Base-by-base conservation (phyloP, 2,113 vertebrate species). In the Corythaeola cristata region DNA sequence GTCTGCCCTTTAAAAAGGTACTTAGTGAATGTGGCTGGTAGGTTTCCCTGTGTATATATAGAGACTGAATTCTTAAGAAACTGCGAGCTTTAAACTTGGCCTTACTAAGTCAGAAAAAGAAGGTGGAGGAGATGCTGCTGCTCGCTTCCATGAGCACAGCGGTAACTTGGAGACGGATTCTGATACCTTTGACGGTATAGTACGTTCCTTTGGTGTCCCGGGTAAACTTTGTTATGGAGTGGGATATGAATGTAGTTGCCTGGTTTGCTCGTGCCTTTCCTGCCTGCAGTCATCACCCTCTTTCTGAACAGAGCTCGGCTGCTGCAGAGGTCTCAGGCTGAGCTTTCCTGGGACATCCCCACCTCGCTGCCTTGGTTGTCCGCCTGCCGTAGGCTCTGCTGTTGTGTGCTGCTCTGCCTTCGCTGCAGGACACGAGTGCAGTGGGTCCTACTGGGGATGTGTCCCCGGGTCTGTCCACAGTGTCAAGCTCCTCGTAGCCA, bases 331-430 rank as follows among this genome's bases (percentile, higher is more conserved):
- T 19, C 52, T 47, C 11, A 1, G 53, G 30, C 75, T 58, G 53
- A 56, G 55, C 62, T 26, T 18, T 12, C 1, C 6, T 1, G 33
- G 20, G 8, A 1, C 2, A 1, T 39, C 53, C 37, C 86, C 12
- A 16, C 12, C 74, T 23, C 6, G 2, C 22, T 16, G 0, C 0
- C 0, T 15, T 14, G 2, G n/a, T 18, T 28, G 35, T 32, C 7
- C 2, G 37, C 9, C 68, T 47, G 77, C 68, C 9, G 1, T 5
- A 9, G 21, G 19, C 63, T 30, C 28, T 27, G 6, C 45, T 5
- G 44, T 4, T 1, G 3, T 0, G 47, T 32, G 73, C 59, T 11
- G 3, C 0, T 41, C 67, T 53, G n/a, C 41, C 41, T 17, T 15
- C 56, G 35, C 32, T 7, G 26, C 1, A 6, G 45, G 22, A 37